Base-by-base conservation (phyloP, 2,797 vertebrate species). In the Poeciliopsis infans region DNA sequence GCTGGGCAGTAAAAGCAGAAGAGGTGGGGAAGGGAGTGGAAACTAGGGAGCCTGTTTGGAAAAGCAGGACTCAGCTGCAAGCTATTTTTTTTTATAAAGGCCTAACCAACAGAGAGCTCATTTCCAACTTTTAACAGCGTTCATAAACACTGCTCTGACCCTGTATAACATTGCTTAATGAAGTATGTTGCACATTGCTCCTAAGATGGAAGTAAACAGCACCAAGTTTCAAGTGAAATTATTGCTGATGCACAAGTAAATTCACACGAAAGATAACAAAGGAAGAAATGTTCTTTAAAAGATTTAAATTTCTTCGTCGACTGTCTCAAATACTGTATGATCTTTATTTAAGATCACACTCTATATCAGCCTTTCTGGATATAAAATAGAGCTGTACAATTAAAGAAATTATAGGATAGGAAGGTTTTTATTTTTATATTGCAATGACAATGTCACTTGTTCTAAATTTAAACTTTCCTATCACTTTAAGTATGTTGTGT, bases 1-100 rank as follows among this genome's bases (percentile, higher is more conserved):
- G 75, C 74, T 76, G 88, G 77, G 59, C 76, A 85, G 71, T 23
- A 74, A 16, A 55, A n/a, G 31, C 73, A 20, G 61, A 72, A 70
- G 53, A 70, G 18, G 70, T 57, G 49, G 36, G 59, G 46, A 61
- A 28, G 55, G 47, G n/a, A 66, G 66, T 55, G 47, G 51, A 79
- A 33, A 33, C 51, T 68, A 83, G 28, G 28, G 43, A 31, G 77
- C 47, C 57, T 77, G 55, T 81, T 57, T 83, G 79, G 76, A 74
- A 86, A 73, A 45, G 20, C 16, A 10, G 13, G 7, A 74, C 51
- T 83, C 45, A 88, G 46, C 55, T 68, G 47, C 28, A 20, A 46
- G 2, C 43, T 10, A 7, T 76, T 71, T 78, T 12, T 10, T 61
- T 61, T 12, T 43, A 53, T 49, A 69, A 47, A 71, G 61, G 49